Evolutionary conservation across 2,888 invertebrate genomes (phyloP).

Genomic region (Platycnemis pennipes): DNA sequence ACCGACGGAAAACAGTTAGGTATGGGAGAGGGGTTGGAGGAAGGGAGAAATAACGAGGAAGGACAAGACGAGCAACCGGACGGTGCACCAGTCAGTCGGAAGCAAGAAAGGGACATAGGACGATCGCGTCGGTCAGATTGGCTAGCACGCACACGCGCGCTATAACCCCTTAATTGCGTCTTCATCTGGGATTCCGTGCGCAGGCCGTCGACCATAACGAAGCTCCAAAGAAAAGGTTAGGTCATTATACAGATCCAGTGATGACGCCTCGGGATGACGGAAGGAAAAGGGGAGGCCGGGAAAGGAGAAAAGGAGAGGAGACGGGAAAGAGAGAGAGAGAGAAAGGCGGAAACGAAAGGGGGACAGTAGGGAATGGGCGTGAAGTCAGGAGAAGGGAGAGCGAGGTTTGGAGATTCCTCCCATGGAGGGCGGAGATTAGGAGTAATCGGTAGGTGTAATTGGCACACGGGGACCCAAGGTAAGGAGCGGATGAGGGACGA

Average conservation of each 20-base stretch:
- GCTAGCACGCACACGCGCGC: not conserved
- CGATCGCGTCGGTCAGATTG: not conserved
- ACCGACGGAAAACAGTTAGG: too few species aligned
- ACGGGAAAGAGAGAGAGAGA: not conserved
- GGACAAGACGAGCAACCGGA: not conserved
- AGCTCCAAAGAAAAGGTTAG: not conserved
- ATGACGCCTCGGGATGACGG: constrained; percentile 15
- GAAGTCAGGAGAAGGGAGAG: not conserved
- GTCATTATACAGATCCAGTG: constrained; percentile 1
- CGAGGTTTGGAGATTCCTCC: too few species aligned
- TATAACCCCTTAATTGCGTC: not conserved
- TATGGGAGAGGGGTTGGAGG: not conserved
- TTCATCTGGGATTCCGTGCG: not conserved
- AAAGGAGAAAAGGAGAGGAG: not conserved
- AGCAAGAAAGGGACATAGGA: not conserved
- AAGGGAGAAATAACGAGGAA: not conserved
- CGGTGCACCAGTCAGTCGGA: not conserved
- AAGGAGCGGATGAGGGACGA: not conserved
- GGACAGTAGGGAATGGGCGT: too few species aligned
- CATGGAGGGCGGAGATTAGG: not conserved
- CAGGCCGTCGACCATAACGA: not conserved
- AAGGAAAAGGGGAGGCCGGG: not conserved
- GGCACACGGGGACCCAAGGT: not conserved
- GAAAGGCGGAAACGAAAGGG: not conserved
- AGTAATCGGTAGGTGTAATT: constrained; percentile 34